Evolutionary conservation across 23 tunicate genomes (phyloP).

Genomic region (Styela plicata): DNA sequence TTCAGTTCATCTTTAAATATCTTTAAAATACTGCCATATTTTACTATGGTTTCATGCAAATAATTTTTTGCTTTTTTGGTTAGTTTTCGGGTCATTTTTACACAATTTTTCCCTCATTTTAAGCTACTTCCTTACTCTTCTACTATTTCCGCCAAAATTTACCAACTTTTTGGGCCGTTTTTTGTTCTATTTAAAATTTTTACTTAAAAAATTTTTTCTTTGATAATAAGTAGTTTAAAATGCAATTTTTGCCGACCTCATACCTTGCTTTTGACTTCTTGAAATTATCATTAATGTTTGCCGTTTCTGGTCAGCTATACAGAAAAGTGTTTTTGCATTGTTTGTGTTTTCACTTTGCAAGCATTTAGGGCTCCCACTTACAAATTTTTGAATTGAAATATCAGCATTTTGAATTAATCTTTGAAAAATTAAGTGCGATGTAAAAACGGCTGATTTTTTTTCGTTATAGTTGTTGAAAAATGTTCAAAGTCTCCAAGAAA

Average conservation of each 20-base stretch:
- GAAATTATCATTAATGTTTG: too few species aligned
- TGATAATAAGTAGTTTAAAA: neutral
- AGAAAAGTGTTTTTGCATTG: too few species aligned
- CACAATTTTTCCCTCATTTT: neutral
- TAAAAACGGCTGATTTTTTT: too few species aligned
- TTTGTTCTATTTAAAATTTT: conserved; percentile 15
- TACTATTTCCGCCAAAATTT: conserved; percentile 8
- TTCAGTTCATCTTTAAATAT: neutral
- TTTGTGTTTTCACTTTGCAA: too few species aligned
- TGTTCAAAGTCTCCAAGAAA: too few species aligned
- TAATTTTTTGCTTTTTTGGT: neutral
- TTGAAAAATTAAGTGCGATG: too few species aligned
- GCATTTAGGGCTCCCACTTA: too few species aligned
- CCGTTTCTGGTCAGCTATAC: too few species aligned
- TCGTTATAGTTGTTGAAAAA: too few species aligned
- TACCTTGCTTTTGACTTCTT: too few species aligned
- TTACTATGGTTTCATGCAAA: neutral
- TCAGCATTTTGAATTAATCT: too few species aligned
- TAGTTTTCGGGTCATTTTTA: neutral
- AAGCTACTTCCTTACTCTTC: neutral
- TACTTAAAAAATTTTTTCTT: conserved; percentile 1
- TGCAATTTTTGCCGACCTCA: neutral
- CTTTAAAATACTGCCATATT: neutral
- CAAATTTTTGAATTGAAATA: too few species aligned
- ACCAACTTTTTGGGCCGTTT: neutral